Evolutionary conservation across 1,140 invertebrate species (phyloP).

Genomic region (Elysia chlorotica): DNA sequence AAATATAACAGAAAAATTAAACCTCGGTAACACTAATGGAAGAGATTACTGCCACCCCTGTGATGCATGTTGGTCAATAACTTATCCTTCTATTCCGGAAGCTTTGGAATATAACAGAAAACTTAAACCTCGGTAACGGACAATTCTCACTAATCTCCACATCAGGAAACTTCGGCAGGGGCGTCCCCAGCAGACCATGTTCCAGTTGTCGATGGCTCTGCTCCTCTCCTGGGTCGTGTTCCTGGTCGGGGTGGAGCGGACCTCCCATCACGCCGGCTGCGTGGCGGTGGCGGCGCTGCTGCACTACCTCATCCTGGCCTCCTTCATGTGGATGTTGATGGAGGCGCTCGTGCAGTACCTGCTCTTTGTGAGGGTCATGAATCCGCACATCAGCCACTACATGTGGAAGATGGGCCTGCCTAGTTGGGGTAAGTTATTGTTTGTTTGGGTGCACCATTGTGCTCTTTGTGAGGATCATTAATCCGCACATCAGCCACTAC

Average conservation of each 20-base stretch:
- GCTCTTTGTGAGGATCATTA: conserved; percentile 63
- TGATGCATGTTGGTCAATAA: too few relatives aligned
- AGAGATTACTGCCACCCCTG: too few relatives aligned
- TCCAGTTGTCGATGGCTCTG: conserved; percentile 49
- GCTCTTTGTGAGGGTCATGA: conserved; percentile 63
- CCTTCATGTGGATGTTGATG: conserved; percentile 65
- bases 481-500: conserved; percentile 59
- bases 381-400: conserved; percentile 59
- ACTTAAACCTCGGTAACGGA: too few relatives aligned
- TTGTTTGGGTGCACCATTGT: too few relatives aligned
- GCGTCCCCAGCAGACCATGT: conserved; percentile 48
- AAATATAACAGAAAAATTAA: too few relatives aligned
- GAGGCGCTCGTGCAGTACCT: conserved; percentile 63
- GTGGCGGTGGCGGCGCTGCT: conserved; percentile 56
- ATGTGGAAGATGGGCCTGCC: conserved; percentile 57
- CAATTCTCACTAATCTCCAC: too few relatives aligned
- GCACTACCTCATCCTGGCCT: conserved; percentile 63
- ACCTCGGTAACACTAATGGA: too few relatives aligned
- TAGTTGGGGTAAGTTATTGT: conserved; percentile 64
- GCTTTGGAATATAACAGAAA: too few relatives aligned
- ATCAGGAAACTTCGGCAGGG: conserved; percentile 47
- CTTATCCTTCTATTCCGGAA: too few relatives aligned
- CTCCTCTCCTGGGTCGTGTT: conserved; percentile 47
- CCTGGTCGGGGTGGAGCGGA: conserved; percentile 45
- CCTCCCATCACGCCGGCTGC: conserved; percentile 44